Conservation (phyloP, 2,888 invertebrate genomes). For the Andrena haemorrhoa region DNA sequence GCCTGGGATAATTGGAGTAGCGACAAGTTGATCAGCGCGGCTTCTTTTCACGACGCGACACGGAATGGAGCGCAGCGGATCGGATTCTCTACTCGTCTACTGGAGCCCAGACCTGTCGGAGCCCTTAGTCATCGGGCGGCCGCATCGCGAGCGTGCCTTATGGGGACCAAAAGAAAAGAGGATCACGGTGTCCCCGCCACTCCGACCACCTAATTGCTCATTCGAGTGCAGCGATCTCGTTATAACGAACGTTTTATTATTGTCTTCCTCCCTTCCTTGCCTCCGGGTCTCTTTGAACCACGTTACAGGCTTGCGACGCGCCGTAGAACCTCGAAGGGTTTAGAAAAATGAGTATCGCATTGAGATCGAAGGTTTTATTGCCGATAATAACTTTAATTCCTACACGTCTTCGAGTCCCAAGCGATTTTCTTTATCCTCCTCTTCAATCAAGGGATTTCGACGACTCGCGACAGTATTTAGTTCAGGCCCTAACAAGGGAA, state of each 20-base stretch:
- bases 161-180: constrained; percentile 47
- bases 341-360: background rate
- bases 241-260: constrained; percentile 15
- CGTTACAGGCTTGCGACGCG: too few relatives aligned
- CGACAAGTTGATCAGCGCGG: constrained; percentile 80
- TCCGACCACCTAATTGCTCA: constrained; percentile 56
- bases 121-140: constrained; percentile 65
- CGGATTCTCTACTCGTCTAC: constrained; percentile 48
- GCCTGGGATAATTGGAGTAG: constrained; percentile 77
- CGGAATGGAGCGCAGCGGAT: constrained; percentile 61
- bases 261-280: background rate
- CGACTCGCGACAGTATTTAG: too few relatives aligned
- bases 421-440: too few relatives aligned
- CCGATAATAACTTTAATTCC: too few relatives aligned
- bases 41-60: constrained; percentile 63
- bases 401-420: too few relatives aligned
- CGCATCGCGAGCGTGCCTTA: constrained; percentile 67
- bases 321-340: too few relatives aligned
- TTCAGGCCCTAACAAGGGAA: too few relatives aligned
- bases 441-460: too few relatives aligned
- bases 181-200: constrained; percentile 48
- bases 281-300: background rate
- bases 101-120: constrained; percentile 35
- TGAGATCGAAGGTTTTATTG: too few relatives aligned
- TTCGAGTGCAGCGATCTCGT: constrained; percentile 47